phyloP scores from a whole-genome alignment of 1,140 invertebrate species.

The Pseudomyrmex dendroicus region DNA sequence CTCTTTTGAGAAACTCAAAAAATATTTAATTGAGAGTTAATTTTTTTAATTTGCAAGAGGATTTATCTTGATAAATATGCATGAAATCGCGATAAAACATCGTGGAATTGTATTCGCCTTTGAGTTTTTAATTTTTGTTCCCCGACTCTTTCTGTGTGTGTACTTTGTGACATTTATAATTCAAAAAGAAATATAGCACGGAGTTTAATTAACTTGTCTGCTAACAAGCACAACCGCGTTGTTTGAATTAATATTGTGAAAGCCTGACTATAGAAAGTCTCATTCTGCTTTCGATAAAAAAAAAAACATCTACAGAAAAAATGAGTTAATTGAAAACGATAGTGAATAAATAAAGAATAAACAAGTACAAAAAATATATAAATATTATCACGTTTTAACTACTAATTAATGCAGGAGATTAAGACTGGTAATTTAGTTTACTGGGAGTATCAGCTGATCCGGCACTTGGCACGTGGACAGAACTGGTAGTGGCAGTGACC shows the following conservation, averaged over 20 bases:
- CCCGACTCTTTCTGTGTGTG: background rate
- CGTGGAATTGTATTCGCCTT: background rate
- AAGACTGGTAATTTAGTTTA: too few species aligned
- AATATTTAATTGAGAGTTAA: too few species aligned
- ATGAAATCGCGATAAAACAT: background rate
- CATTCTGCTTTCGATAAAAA: background rate
- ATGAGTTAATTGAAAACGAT: too few species aligned
- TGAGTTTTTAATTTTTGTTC: background rate
- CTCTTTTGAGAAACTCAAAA: too few species aligned
- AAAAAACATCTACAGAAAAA: background rate
- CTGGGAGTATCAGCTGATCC: conserved; percentile 6
- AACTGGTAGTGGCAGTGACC: conserved; percentile 48
- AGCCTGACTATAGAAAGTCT: background rate
- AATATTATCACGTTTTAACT: too few species aligned
- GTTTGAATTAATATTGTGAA: conserved; percentile 7
- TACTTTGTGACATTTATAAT: background rate
- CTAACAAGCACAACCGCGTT: background rate
- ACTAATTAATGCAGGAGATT: background rate
- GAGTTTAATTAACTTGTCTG: background rate
- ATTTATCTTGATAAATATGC: background rate
- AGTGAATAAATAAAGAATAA: too few species aligned
- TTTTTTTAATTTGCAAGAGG: too few species aligned
- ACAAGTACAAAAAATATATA: too few species aligned
- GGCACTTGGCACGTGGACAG: conserved; percentile 25
- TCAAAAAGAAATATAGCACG: background rate